These are phyloP conservation scores for Emydoidea blandingii DNA, from an alignment of 2,797 vertebrate genomes.

Conservation along the genomic window DNA sequence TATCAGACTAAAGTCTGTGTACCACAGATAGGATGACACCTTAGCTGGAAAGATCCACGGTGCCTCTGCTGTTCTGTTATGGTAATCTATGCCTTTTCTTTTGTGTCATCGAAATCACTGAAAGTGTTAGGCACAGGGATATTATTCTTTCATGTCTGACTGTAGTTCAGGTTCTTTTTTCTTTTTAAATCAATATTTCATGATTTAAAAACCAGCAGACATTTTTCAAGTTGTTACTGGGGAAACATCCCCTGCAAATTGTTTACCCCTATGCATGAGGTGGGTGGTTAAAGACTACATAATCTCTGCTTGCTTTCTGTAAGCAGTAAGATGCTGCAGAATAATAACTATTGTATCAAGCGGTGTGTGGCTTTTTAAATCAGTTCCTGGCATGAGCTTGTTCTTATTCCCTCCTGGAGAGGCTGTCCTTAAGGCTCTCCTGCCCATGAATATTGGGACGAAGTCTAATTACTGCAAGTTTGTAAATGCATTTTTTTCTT, in stretches of 20 bases:
- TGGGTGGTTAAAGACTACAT: background rate
- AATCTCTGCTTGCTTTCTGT: background rate
- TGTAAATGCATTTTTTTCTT: background rate
- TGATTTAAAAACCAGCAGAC: background rate
- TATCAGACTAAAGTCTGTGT: background rate
- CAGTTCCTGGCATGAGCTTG: conserved; percentile 20
- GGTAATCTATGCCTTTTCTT: conserved; percentile 23
- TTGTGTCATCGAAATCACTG: conserved; percentile 33
- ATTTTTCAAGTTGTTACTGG: background rate
- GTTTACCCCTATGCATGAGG: background rate
- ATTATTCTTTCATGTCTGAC: background rate
- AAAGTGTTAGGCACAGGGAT: background rate
- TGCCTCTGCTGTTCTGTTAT: conserved; percentile 11
- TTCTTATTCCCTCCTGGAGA: conserved; percentile 5
- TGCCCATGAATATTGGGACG: background rate
- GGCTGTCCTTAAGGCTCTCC: conserved; percentile 11
- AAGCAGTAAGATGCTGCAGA: background rate
- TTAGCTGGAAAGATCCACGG: background rate
- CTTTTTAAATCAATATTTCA: conserved; percentile 17
- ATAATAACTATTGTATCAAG: background rate
- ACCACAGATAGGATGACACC: conserved; percentile 22
- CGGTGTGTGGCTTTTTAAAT: conserved; percentile 12
- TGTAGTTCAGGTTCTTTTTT: background rate
- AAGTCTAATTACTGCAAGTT: background rate
- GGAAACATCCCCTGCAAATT: background rate